phyloP scores from a whole-genome alignment of 2,888 invertebrate species.

The Cerastis rubricosa region DNA sequence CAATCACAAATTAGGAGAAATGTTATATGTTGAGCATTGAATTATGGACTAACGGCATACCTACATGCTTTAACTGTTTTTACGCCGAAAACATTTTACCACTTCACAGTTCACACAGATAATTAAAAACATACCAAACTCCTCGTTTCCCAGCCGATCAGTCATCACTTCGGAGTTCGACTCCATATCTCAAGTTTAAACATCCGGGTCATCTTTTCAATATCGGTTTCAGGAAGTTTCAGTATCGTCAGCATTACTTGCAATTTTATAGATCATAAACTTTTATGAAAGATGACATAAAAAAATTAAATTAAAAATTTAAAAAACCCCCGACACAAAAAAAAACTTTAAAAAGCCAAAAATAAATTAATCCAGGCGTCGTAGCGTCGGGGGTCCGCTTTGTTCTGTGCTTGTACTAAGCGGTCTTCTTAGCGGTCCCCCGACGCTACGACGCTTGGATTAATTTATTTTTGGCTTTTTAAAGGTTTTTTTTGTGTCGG shows the following conservation, averaged over 20 bases:
- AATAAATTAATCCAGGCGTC: too few relatives aligned
- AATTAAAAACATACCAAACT: conserved; percentile 20
- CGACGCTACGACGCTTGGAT: too few relatives aligned
- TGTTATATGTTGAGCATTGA: background rate
- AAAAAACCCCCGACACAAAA: too few relatives aligned
- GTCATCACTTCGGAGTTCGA: conserved; percentile 34
- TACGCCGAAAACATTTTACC: background rate
- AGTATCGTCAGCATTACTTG: conserved; percentile 27
- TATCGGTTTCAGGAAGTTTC: conserved; percentile 27
- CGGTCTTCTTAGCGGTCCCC: too few relatives aligned
- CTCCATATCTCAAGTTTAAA: conserved; percentile 40
- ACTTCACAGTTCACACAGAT: conserved; percentile 8
- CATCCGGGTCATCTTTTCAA: conserved; percentile 51
- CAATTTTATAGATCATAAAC: conserved; percentile 14
- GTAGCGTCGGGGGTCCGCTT: too few relatives aligned
- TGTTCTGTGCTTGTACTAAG: too few relatives aligned
- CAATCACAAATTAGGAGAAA: background rate
- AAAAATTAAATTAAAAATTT: too few relatives aligned
- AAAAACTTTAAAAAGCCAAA: too few relatives aligned
- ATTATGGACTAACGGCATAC: background rate
- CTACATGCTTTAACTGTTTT: background rate
- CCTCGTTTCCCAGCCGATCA: conserved; percentile 28
- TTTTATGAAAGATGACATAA: conserved; percentile 21
- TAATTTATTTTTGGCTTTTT: too few relatives aligned
- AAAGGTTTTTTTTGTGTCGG: too few relatives aligned